phyloP scores from a whole-genome alignment of 2,888 invertebrate genomes.

The Thecocarcelia acutangulata region DNA sequence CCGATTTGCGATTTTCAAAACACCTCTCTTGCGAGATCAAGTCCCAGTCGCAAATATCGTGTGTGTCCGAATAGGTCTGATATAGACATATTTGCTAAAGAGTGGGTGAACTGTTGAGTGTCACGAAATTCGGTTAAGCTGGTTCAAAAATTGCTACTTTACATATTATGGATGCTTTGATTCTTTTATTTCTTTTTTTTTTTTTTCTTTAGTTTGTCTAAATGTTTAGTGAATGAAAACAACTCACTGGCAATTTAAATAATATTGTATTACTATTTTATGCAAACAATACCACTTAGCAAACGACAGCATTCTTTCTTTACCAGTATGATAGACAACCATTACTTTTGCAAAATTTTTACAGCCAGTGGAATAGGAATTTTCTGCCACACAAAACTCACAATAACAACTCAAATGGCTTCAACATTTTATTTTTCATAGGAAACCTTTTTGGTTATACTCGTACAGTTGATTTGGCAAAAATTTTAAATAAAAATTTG shows the following conservation, averaged over 20 bases:
- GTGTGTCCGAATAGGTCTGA: no score
- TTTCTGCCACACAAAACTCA: constrained; percentile 24
- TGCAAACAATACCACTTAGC: constrained; percentile 72
- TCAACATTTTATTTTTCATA: not conserved
- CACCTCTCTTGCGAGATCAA: no score
- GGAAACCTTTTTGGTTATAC: no score
- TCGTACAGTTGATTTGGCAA: no score
- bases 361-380: constrained; percentile 17
- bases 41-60: no score
- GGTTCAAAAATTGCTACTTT: no score
- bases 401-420: not conserved
- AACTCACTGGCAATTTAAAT: constrained; percentile 72
- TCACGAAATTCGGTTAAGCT: no score
- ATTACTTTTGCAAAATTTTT: constrained; percentile 28
- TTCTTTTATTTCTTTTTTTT: no score
- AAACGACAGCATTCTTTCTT: constrained; percentile 65
- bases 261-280: constrained; percentile 72
- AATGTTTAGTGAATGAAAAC: constrained; percentile 62
- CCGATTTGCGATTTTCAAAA: no score
- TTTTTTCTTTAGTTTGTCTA: constrained; percentile 28
- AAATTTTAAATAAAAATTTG: no score
- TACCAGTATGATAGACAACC: constrained; percentile 44
- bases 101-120: no score
- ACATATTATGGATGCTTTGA: constrained; percentile 10
- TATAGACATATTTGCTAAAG: no score